Evolutionary conservation across 2,797 vertebrate species (phyloP), one percentile per base, ranked within the genome.

Genomic region (Enteromius afrohamiltoni): DNA sequence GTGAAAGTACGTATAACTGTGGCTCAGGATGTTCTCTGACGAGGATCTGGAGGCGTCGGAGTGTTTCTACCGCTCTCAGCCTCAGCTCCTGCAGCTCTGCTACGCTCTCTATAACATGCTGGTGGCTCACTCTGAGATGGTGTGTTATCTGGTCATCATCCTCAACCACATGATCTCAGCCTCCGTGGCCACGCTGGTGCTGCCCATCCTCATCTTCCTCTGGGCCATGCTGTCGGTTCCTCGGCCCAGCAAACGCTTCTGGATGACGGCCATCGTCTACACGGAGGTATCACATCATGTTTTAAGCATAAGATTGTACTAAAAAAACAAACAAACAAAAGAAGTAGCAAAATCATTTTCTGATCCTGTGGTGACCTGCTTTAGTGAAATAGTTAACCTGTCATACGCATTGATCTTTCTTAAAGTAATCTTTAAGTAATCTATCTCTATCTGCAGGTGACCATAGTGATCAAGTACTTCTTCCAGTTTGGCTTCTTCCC

Each of bases 401-500:
- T 26, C 34, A 37, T 37, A 37, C 7, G 8, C 21, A 4, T n/a
- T 58, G 0, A 7, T 60, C 13, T 60, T 26, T 55, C 74, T 76
- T 13, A 37, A 65, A 37, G 7, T 21, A 67, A 21, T 67, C 19
- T 16, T 65, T 88, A n/a, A n/a, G n/a, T n/a, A n/a, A n/a, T n/a
- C n/a, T n/a, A n/a, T n/a, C n/a, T 55, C 49, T 0, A 85, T 55
- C 31, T 49, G 58, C 90, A 99, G 97, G 97, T 97, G 58, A 94
- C 97, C 75, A 98, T 99, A 67, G 97, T 98, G 85, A 96, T 99
- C 87, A 98, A 98, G 87, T 98, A 98, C 91, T 98, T 98, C 91
- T 98, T 98, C 94, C 97, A 98, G 91, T 99, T 99, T 83, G 97
- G 97, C 11, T 99, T 99, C 92, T 98, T 99, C 86, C 96, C 97